Conservation (phyloP, 2,113 vertebrate species). For the Cavia porcellus region DNA sequence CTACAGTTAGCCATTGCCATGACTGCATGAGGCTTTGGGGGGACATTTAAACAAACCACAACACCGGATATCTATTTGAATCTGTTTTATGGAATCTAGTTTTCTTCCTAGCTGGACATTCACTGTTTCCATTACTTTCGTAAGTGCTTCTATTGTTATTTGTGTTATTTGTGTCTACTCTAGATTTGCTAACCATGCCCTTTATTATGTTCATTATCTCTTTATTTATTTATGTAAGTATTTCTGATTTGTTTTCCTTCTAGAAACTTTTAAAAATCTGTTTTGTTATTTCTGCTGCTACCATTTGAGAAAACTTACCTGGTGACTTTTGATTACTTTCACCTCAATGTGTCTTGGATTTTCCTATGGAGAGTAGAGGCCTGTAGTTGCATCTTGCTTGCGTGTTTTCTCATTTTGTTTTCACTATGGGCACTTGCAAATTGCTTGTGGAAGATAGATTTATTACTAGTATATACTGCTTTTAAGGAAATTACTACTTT, state of each 20-base stretch:
- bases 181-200: background rate
- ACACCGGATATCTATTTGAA: background rate
- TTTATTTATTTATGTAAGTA: background rate
- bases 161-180: background rate
- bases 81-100: background rate
- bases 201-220: background rate
- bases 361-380: background rate
- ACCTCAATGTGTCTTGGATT: background rate
- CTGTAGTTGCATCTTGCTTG: background rate
- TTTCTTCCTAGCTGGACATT: background rate
- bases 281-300: background rate
- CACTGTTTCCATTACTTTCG: background rate
- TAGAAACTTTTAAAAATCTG: background rate
- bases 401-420: background rate
- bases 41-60: no score
- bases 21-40: no score
- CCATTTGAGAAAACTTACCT: background rate
- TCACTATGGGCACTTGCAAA: no score
- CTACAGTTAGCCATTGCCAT: no score
- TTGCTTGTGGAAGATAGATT: no score
- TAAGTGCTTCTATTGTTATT: background rate
- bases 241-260: background rate
- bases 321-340: background rate
- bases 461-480: background rate
- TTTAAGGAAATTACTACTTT: background rate